phyloP scores from a whole-genome alignment of 2,797 vertebrate species.

The Agapornis canus region DNA sequence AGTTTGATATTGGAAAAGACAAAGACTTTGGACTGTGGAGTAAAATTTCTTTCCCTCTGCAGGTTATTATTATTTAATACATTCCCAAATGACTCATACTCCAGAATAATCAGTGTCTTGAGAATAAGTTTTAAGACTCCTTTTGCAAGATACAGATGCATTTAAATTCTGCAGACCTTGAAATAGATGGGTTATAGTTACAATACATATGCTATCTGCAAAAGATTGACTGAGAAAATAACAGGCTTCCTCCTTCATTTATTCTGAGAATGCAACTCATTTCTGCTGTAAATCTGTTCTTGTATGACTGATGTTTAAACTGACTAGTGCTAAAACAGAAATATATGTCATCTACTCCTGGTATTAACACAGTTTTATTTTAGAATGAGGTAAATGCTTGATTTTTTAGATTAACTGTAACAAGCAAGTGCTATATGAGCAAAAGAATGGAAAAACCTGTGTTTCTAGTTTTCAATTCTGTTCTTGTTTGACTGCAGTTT shows the following conservation, averaged over 20 bases:
- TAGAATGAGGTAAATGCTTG: not conserved
- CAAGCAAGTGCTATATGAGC: not conserved
- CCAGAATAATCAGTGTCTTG: not conserved
- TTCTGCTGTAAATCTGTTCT: conserved; percentile 4
- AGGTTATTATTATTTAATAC: not conserved
- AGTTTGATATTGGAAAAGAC: not conserved
- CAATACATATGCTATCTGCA: not conserved
- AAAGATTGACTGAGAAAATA: conserved; percentile 12
- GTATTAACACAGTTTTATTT: not conserved
- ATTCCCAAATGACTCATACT: not conserved
- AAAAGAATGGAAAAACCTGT: not conserved
- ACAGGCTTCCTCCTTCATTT: conserved; percentile 2
- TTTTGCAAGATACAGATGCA: not conserved
- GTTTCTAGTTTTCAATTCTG: not conserved
- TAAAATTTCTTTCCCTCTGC: not conserved
- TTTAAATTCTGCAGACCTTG: not conserved
- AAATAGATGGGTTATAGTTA: not conserved
- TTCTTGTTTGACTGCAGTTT: not conserved
- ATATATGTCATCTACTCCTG: not conserved
- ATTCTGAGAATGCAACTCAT: not conserved
- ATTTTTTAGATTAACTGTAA: not conserved
- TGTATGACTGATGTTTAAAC: conserved; percentile 6
- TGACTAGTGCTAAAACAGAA: not conserved
- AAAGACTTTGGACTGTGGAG: not conserved
- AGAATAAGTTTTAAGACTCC: not conserved